Conservation (phyloP, 2,113 vertebrate genomes). For the Clarias gariepinus region DNA sequence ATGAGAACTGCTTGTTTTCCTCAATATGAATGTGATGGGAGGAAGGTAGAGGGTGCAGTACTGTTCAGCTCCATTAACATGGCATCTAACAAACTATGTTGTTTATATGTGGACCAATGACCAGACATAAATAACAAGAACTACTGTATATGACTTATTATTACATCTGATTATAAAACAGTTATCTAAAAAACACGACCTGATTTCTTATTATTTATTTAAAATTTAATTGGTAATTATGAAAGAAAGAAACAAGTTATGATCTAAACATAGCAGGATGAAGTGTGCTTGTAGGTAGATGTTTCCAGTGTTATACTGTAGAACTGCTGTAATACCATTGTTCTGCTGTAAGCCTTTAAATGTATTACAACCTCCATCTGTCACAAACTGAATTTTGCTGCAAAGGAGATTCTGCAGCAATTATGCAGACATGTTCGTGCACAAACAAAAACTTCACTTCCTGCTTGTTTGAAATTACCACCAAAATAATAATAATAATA, state of each 20-base stretch:
- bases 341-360: not conserved
- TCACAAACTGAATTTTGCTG: not conserved
- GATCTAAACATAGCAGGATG: not conserved
- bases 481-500: not conserved
- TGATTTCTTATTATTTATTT: not conserved
- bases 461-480: not conserved
- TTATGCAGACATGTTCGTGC: not conserved
- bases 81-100: not conserved
- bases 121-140: not conserved
- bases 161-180: not conserved
- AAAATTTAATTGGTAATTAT: not conserved
- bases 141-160: too few relatives aligned
- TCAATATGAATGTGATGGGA: not conserved
- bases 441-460: not conserved
- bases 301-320: not conserved
- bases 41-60: not conserved
- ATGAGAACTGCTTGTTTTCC: not conserved
- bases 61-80: not conserved
- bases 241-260: not conserved
- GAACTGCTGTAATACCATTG: not conserved
- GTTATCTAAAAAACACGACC: not conserved
- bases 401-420: too few relatives aligned
- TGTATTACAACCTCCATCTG: not conserved
- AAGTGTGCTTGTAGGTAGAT: not conserved
- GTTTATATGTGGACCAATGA: constrained; percentile 8